Conservation (phyloP, 2,888 invertebrate genomes). For the Idaea straminata region DNA sequence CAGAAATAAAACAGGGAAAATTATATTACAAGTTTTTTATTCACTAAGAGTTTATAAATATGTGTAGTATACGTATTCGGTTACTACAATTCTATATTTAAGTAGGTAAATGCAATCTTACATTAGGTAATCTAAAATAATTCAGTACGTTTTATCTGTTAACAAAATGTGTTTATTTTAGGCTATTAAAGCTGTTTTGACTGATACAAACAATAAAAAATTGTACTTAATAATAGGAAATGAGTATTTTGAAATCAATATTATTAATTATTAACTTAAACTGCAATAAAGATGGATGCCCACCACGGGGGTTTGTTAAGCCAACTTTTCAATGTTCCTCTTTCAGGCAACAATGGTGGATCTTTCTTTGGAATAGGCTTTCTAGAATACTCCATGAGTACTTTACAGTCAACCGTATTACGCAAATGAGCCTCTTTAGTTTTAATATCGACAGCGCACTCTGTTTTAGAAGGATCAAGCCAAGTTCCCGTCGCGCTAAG, state of each 20-base stretch:
- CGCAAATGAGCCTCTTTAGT: conserved; percentile 45
- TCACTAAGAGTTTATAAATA: no score
- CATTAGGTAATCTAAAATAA: no score
- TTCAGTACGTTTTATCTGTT: background rate
- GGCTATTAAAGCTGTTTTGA: background rate
- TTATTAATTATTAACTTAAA: conserved; percentile 30
- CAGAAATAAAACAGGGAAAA: no score
- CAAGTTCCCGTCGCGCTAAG: conserved; percentile 50
- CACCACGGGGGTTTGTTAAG: conserved; percentile 69
- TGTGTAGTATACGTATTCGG: no score
- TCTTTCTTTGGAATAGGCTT: conserved; percentile 52
- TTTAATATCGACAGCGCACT: conserved; percentile 60
- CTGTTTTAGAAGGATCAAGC: conserved; percentile 44
- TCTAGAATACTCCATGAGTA: conserved; percentile 54
- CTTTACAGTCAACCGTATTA: conserved; percentile 54
- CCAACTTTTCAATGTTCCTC: conserved; percentile 57
- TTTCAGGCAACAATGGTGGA: conserved; percentile 46
- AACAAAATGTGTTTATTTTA: background rate
- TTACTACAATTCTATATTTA: no score
- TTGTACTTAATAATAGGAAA: background rate
- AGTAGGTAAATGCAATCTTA: no score
- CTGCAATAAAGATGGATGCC: conserved; percentile 63
- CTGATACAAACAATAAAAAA: background rate
- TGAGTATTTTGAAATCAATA: background rate
- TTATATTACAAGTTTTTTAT: no score